phyloP scores from a whole-genome alignment of 2,797 vertebrate genomes.

The Microctenopoma stevenorrisi region DNA sequence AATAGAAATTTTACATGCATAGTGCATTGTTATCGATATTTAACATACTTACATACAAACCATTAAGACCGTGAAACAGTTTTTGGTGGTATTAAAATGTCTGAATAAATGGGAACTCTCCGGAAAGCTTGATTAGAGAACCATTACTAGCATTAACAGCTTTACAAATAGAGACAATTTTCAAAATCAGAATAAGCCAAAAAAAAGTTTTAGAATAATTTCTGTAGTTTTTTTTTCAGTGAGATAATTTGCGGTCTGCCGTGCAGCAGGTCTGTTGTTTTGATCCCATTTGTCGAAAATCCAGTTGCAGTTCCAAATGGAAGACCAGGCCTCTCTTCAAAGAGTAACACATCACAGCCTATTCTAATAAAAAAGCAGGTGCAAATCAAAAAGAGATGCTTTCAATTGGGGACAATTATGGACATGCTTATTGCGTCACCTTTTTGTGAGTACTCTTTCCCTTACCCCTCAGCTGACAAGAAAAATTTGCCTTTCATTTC shows the following conservation, averaged over 20 bases:
- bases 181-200: slow-evolving; percentile 55
- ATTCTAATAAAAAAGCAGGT: slow-evolving; percentile 58
- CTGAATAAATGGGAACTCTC: background rate
- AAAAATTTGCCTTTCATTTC: slow-evolving; percentile 44
- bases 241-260: slow-evolving; percentile 48
- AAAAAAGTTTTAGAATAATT: slow-evolving; percentile 26
- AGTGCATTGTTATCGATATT: background rate
- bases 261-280: slow-evolving; percentile 53
- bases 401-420: slow-evolving; percentile 61
- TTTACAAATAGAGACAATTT: slow-evolving; percentile 38
- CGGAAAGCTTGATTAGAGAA: background rate
- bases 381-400: slow-evolving; percentile 60
- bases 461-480: slow-evolving; percentile 31
- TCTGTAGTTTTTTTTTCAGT: slow-evolving; percentile 45
- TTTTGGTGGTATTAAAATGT: background rate
- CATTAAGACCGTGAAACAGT: background rate
- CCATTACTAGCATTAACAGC: slow-evolving; percentile 12
- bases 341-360: slow-evolving; percentile 64
- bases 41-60: background rate
- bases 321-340: slow-evolving; percentile 63
- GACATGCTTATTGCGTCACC: slow-evolving; percentile 47
- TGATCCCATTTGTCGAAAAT: slow-evolving; percentile 51
- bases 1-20: background rate
- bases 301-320: slow-evolving; percentile 44
- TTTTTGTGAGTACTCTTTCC: slow-evolving; percentile 23